These are phyloP conservation scores for Andrena camellia DNA, from an alignment of 2,888 invertebrate genomes.

Conservation along the genomic window DNA sequence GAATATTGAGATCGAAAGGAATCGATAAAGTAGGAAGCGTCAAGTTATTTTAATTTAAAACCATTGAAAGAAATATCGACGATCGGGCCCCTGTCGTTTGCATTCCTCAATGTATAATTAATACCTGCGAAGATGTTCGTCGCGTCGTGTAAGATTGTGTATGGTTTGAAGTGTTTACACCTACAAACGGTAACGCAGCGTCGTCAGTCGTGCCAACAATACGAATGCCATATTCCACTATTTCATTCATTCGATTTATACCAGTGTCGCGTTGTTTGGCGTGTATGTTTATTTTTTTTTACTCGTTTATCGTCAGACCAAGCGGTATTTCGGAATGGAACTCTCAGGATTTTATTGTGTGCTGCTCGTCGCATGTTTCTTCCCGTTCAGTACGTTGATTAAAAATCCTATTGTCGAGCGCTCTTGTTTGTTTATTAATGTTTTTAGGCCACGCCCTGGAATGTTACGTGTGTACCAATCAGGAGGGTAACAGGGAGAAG, in stretches of 20 bases:
- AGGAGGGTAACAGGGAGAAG: slow-evolving; percentile 96
- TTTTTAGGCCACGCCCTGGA: slow-evolving; percentile 90
- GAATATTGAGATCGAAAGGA: neutral
- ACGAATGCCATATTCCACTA: neutral
- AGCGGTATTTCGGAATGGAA: neutral
- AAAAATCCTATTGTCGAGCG: neutral
- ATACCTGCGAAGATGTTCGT: neutral
- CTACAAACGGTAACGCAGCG: neutral
- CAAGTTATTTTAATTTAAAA: neutral
- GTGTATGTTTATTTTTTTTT: neutral
- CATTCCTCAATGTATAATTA: neutral
- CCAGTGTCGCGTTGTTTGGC: neutral
- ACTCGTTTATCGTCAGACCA: too few relatives aligned
- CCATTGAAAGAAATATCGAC: neutral
- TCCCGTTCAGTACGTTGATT: slow-evolving; percentile 45
- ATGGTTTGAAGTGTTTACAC: neutral
- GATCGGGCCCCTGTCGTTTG: too few relatives aligned
- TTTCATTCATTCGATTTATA: slow-evolving; percentile 3
- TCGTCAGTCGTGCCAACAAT: slow-evolving; percentile 39
- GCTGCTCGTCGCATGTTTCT: slow-evolving; percentile 24
- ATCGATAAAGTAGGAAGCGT: neutral
- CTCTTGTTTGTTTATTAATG: neutral
- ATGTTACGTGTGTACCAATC: slow-evolving; percentile 97
- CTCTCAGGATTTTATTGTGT: slow-evolving; percentile 10
- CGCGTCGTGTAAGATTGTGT: neutral